Conservation (phyloP, 2,113 vertebrate species). For the Nettapus auritus region DNA sequence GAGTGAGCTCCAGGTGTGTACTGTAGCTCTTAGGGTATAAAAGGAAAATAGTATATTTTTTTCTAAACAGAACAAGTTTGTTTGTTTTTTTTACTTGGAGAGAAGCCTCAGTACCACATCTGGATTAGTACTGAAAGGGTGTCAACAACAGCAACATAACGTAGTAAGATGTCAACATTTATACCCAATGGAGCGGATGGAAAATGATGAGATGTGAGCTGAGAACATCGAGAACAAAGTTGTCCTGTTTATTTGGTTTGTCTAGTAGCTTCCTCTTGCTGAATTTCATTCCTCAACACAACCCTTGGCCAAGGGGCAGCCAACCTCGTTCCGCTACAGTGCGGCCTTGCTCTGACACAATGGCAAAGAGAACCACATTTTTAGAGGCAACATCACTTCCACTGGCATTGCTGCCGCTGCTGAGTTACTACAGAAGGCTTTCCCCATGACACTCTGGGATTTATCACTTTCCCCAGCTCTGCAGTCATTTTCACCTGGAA, state of each 20-base stretch:
- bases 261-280: background rate
- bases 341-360: conserved; percentile 2
- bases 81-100: background rate
- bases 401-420: background rate
- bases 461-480: conserved; percentile 31
- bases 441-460: conserved; percentile 37
- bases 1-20: background rate
- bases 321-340: background rate
- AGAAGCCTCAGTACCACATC: background rate
- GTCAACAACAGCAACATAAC: background rate
- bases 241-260: background rate
- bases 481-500: conserved; percentile 47
- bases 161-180: background rate
- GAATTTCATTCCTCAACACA: conserved; percentile 20
- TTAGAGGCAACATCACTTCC: conserved; percentile 24
- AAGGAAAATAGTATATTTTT: background rate
- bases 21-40: background rate
- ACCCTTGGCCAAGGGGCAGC: background rate
- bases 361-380: background rate
- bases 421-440: background rate
- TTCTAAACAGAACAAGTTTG: background rate
- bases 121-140: background rate
- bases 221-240: background rate
- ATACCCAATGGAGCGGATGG: background rate
- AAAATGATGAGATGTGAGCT: background rate